Evolutionary conservation across 2,888 invertebrate species (phyloP).

Genomic region (Hirtodrosophila cameraria): DNA sequence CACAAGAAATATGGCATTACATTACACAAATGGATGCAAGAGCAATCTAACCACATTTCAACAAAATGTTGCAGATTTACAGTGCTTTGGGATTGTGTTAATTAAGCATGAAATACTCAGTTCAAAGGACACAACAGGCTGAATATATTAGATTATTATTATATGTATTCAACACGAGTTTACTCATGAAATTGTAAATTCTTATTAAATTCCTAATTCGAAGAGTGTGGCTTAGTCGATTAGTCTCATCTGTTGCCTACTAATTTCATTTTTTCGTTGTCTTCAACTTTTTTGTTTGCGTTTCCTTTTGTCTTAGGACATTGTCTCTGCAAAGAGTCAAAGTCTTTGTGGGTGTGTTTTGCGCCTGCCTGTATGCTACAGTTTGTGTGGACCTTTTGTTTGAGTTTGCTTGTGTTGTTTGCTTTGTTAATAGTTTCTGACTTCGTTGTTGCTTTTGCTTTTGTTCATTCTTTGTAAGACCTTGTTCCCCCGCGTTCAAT

Average conservation of each 20-base stretch:
- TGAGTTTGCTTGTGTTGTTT: conserved; percentile 46
- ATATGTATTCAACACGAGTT: no score
- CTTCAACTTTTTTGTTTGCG: background rate
- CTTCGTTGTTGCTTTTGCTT: conserved; percentile 10
- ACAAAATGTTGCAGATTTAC: no score
- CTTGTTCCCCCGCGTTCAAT: conserved; percentile 44
- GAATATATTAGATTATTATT: no score
- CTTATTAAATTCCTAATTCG: no score
- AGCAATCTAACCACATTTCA: conserved; percentile 27
- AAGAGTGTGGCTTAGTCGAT: background rate
- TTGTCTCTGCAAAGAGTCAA: conserved; percentile 7
- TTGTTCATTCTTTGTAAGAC: conserved; percentile 4
- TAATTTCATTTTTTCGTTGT: background rate
- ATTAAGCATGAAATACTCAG: no score
- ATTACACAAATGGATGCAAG: conserved; percentile 11
- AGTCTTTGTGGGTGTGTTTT: background rate
- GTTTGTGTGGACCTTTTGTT: conserved; percentile 37
- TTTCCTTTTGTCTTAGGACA: conserved; percentile 5
- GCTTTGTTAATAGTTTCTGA: conserved; percentile 61
- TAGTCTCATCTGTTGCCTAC: background rate
- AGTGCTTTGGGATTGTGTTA: background rate
- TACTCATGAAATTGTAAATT: no score
- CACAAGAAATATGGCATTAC: conserved; percentile 49
- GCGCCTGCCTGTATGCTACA: conserved; percentile 21
- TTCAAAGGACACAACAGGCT: no score